phyloP scores from a whole-genome alignment of 2,113 vertebrate species.

The Ammospiza caudacuta region DNA sequence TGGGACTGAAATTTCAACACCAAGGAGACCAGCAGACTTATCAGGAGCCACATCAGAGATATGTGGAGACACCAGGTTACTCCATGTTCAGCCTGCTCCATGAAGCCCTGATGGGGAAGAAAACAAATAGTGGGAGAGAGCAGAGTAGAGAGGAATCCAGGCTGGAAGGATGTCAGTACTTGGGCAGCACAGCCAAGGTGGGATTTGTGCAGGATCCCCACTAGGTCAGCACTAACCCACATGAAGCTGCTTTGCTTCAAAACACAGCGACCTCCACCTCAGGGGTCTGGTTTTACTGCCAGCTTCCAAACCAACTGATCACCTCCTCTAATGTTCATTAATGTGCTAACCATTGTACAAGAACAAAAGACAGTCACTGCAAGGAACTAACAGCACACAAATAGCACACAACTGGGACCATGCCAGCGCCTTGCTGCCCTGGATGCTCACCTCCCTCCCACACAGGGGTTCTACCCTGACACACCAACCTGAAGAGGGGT shows the following conservation, averaged over 20 bases:
- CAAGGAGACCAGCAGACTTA: neutral
- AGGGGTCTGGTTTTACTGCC: neutral
- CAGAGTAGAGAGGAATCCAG: neutral
- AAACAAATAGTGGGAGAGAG: neutral
- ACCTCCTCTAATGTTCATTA: neutral
- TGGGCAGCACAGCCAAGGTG: neutral
- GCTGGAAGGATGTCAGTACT: neutral
- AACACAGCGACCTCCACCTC: neutral
- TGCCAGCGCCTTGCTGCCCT: neutral
- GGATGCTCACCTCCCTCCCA: neutral
- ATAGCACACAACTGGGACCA: neutral
- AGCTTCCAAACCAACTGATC: neutral
- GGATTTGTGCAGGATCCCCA: neutral
- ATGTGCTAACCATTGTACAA: fast-evolving
- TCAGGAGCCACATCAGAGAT: neutral
- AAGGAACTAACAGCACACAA: neutral
- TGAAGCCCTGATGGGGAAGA: neutral
- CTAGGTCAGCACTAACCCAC: neutral
- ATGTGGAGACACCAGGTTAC: neutral
- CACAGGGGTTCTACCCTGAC: fast-evolving
- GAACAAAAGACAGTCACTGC: neutral
- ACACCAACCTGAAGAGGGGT: neutral
- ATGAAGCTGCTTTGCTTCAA: neutral
- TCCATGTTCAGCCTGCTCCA: neutral
- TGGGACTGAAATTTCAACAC: neutral